Base-by-base conservation (phyloP, 2,888 invertebrate genomes). In the Marronus borbonicus region DNA sequence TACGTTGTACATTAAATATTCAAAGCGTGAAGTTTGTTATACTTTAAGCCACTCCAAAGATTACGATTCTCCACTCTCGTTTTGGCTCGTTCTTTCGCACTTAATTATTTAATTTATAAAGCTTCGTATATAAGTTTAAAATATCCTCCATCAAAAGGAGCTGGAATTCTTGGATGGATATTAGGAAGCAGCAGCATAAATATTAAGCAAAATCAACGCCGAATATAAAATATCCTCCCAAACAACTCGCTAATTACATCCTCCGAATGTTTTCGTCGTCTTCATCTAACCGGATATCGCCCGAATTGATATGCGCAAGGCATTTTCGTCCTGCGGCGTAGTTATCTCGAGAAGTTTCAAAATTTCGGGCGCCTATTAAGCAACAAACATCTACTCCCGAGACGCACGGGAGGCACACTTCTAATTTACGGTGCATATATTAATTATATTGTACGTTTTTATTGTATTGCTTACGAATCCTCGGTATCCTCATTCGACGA, bases 191-290 rank as follows among this genome's bases (percentile, higher is more conserved):
- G 17, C n/a, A 17, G 58, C 2, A 60, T 60, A 60, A 60, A 24
- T 60, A 60, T 60, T 60, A 28, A 24, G 60, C 28, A 10, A 3
- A 60, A 60, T 60, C 20, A 3, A 17, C 60, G 24, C 60, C 28
- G 60, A 60, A 60, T 60, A 60, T 12, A 12, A 60, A 24, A 28
- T 60, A 60, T 60, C 12, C 24, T 2, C 28, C 7, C 60, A 24
- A 36, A 20, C 28, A 60, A 28, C 60, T 52, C n/a, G 52, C 60
- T 60, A 60, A 60, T 60, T 60, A 60, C 60, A 60, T 60, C 60
- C 7, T 24, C 60, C 2, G 17, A 60, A 24, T 60, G 60, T 24
- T 60, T 60, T 60, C 12, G 55, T 12, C 60, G 17, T 60, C 20
- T 3, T 20, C 60, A 24, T 20, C 4, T 60, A 1, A 28, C 12